phyloP scores from a whole-genome alignment of 2,113 vertebrate genomes.

The Calyptomena viridis region DNA sequence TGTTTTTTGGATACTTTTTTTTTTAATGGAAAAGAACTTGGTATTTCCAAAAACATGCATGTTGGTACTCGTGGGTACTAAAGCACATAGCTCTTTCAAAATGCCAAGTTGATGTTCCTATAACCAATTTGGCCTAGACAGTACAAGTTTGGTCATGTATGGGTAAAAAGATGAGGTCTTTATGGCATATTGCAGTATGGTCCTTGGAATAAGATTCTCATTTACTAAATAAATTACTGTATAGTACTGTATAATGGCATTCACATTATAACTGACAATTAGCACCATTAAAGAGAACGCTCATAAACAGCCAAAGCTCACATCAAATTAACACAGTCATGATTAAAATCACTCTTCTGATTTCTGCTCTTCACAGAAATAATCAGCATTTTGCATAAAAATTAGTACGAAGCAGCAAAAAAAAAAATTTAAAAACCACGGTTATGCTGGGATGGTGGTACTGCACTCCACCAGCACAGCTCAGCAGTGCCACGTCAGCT shows the following conservation, averaged over 20 bases:
- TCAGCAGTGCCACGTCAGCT: neutral
- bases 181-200: slow-evolving; percentile 34
- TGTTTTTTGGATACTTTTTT: neutral
- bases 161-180: slow-evolving; percentile 58
- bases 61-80: neutral
- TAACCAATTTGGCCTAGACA: slow-evolving; percentile 22
- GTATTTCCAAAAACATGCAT: neutral
- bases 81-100: neutral
- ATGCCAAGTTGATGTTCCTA: neutral
- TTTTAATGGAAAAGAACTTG: neutral
- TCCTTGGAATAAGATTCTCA: slow-evolving; percentile 69
- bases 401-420: neutral
- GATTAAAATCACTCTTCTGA: slow-evolving; percentile 73
- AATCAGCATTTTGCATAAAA: slow-evolving; percentile 66
- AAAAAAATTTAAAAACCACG: neutral
- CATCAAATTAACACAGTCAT: slow-evolving; percentile 72
- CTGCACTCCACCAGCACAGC: neutral
- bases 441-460: neutral
- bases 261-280: slow-evolving; percentile 74
- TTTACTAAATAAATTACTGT: slow-evolving; percentile 73
- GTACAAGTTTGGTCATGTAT: slow-evolving; percentile 49
- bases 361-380: slow-evolving; percentile 70
- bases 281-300: slow-evolving; percentile 67
- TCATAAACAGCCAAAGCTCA: slow-evolving; percentile 72
- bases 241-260: slow-evolving; percentile 69